phyloP scores from a whole-genome alignment of 1,140 invertebrate genomes.

The Procambarus virginalis region DNA sequence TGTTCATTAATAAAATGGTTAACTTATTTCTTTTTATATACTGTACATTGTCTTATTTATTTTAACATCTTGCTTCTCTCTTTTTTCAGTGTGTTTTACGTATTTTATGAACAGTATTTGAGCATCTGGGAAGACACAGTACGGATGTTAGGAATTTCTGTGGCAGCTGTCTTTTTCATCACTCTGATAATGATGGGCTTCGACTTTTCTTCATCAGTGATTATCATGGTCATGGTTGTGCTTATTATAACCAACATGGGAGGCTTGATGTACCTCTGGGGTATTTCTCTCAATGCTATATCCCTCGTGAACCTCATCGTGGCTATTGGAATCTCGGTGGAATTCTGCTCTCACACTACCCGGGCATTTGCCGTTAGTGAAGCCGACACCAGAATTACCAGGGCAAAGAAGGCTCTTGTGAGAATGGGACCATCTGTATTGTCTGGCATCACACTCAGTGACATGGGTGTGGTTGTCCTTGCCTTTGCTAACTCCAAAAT shows the following conservation, averaged over 20 bases:
- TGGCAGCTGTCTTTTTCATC: constrained; percentile 86
- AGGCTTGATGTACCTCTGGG: constrained; percentile 94
- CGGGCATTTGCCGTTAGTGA: constrained; percentile 83
- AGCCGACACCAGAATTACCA: constrained; percentile 78
- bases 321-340: constrained; percentile 94
- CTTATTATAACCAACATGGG: constrained; percentile 89
- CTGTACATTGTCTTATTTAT: too few relatives aligned
- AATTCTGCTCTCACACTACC: constrained; percentile 94
- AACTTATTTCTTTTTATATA: too few relatives aligned
- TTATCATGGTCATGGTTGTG: constrained; percentile 84
- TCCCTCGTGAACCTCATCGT: constrained; percentile 97
- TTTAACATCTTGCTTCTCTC: constrained; percentile 15
- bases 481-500: constrained; percentile 94
- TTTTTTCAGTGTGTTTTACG: constrained; percentile 88
- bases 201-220: constrained; percentile 85
- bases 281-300: constrained; percentile 91
- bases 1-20: too few relatives aligned
- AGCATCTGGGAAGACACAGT: constrained; percentile 88
- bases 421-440: constrained; percentile 92
- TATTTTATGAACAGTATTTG: constrained; percentile 96
- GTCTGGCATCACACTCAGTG: constrained; percentile 95
- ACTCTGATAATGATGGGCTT: constrained; percentile 89
- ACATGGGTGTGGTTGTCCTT: constrained; percentile 91
- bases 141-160: constrained; percentile 82
- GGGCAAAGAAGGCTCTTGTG: constrained; percentile 83